phyloP scores from a whole-genome alignment of 92 coral and sea anemone genomes.

The Montipora capitata region DNA sequence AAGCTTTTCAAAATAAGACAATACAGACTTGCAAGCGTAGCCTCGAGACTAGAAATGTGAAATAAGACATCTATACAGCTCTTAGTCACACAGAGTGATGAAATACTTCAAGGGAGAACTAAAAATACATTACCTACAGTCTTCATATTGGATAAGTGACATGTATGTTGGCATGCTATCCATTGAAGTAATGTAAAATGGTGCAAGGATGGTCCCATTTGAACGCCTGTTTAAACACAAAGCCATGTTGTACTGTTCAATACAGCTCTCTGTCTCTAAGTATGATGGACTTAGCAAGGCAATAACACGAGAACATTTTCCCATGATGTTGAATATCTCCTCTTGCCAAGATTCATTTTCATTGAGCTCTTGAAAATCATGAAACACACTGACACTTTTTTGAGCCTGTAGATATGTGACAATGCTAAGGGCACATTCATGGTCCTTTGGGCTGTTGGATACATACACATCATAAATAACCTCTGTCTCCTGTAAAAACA shows the following conservation, averaged over 20 bases:
- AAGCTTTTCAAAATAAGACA: too few species aligned
- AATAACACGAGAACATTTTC: conserved; percentile 87
- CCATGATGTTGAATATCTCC: conserved; percentile 86
- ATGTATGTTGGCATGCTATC: conserved; percentile 90
- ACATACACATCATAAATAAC: conserved; percentile 81
- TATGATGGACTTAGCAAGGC: conserved; percentile 88
- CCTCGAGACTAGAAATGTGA: too few species aligned
- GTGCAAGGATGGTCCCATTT: conserved; percentile 86
- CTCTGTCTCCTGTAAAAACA: conserved; percentile 5
- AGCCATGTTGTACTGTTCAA: conserved; percentile 97
- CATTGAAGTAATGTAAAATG: conserved; percentile 84
- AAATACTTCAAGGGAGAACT: not conserved
- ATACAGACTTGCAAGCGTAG: too few species aligned
- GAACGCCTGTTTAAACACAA: conserved; percentile 86
- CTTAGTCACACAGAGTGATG: too few species aligned
- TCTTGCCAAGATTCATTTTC: conserved; percentile 94
- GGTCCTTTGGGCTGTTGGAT: conserved; percentile 89
- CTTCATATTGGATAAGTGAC: conserved; percentile 95
- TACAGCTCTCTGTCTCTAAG: conserved; percentile 84
- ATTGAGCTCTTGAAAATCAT: conserved; percentile 83
- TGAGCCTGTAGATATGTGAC: conserved; percentile 70
- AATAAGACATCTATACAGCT: too few species aligned
- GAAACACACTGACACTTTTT: conserved; percentile 74
- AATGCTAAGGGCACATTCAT: conserved; percentile 76
- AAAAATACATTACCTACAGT: conserved; percentile 82